phyloP scores from a whole-genome alignment of 2,113 vertebrate genomes.

The Lathamus discolor region DNA sequence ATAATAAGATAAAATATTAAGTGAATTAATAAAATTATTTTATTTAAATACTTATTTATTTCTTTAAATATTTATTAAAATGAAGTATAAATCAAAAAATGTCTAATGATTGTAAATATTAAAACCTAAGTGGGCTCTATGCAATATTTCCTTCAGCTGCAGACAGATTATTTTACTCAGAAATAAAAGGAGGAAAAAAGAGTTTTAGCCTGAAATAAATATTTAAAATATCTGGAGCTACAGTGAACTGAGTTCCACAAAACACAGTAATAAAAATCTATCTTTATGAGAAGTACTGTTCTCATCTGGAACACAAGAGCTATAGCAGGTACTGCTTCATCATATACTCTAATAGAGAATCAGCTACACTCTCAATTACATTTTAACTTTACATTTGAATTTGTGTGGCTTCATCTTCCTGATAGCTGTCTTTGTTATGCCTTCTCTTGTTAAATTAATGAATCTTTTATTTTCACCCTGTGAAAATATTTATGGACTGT shows the following conservation, averaged over 20 bases:
- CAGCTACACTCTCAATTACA: background rate
- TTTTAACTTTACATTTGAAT: background rate
- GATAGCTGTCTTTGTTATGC: background rate
- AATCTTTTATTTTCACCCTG: background rate
- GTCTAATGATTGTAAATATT: background rate
- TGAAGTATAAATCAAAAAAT: background rate
- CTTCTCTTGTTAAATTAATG: background rate
- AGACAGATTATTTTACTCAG: background rate
- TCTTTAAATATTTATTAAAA: background rate
- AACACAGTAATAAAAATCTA: background rate
- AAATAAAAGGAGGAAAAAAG: background rate
- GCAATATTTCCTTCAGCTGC: background rate
- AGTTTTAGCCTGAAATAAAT: background rate
- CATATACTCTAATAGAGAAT: background rate
- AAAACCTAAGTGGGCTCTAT: background rate
- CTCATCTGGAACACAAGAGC: background rate
- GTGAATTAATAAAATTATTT: background rate
- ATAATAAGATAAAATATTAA: background rate
- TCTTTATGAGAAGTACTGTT: background rate
- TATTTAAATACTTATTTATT: background rate
- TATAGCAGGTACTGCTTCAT: background rate
- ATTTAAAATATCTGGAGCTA: background rate
- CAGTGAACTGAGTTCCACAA: background rate
- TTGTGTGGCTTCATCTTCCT: background rate
- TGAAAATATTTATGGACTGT: conserved; percentile 8